These are phyloP conservation scores for Intellagama lesueurii DNA, from an alignment of 2,797 vertebrate genomes.

Conservation along the genomic window DNA sequence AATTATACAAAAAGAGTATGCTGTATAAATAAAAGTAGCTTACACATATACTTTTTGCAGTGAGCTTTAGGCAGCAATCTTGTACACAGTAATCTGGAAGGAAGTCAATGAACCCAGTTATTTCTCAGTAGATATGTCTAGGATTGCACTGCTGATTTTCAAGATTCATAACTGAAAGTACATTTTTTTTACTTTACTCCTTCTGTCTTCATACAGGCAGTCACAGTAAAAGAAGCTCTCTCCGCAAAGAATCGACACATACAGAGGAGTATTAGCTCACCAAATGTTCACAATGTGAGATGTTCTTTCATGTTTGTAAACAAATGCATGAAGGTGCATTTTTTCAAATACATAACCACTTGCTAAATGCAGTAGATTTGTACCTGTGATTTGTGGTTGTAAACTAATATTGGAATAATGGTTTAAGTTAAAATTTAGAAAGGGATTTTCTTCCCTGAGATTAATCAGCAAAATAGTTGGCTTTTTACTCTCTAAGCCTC, in stretches of 20 bases:
- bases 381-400: background rate
- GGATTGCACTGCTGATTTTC: background rate
- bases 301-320: conserved; percentile 1
- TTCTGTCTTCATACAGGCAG: conserved; percentile 81
- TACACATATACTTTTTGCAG: background rate
- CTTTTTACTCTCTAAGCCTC: background rate
- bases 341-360: background rate
- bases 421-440: background rate
- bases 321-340: background rate
- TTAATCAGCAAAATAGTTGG: background rate
- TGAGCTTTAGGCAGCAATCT: background rate
- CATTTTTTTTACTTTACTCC: background rate
- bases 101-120: background rate
- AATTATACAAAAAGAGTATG: background rate
- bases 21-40: background rate
- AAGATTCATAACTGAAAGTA: background rate
- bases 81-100: background rate
- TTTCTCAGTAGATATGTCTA: background rate
- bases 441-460: background rate
- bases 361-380: background rate
- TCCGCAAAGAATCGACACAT: conserved; percentile 91
- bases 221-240: conserved; percentile 93
- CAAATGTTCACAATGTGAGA: conserved; percentile 93
- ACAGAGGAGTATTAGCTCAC: conserved; percentile 93
- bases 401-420: background rate